Evolutionary conservation across 1,140 invertebrate species (phyloP).

Genomic region (Agrypnia vestita): DNA sequence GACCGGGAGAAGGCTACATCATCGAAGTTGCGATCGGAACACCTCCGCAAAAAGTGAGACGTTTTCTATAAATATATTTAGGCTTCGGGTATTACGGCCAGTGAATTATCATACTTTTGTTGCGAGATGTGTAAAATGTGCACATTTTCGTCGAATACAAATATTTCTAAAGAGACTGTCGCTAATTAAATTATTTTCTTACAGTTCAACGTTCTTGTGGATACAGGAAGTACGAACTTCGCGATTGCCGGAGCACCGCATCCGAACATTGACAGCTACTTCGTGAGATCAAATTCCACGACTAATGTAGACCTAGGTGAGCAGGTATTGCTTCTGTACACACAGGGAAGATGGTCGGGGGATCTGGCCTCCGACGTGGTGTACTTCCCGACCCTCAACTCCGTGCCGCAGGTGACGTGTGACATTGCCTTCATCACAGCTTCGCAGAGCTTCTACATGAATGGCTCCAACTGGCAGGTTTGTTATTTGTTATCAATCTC

Average conservation of each 20-base stretch:
- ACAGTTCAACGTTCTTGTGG: slow-evolving; percentile 59
- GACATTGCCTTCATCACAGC: slow-evolving; percentile 57
- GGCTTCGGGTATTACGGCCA: no score
- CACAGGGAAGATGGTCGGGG: slow-evolving; percentile 57
- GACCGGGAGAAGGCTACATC: slow-evolving; percentile 56
- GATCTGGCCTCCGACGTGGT: slow-evolving; percentile 54
- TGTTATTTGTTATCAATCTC: slow-evolving; percentile 18
- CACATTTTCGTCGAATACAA: no score
- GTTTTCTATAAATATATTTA: slow-evolving; percentile 20
- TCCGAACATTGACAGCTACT: slow-evolving; percentile 55
- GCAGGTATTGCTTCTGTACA: slow-evolving; percentile 52
- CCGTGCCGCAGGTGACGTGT: slow-evolving; percentile 53
- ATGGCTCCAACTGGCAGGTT: slow-evolving; percentile 60
- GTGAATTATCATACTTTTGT: no score
- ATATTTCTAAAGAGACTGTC: no score
- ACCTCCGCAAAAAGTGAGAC: slow-evolving; percentile 53
- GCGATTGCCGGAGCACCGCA: slow-evolving; percentile 56
- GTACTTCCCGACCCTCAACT: slow-evolving; percentile 59
- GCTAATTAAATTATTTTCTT: slow-evolving; percentile 27
- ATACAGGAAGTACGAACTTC: slow-evolving; percentile 59
- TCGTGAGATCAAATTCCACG: slow-evolving; percentile 45
- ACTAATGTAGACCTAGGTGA: slow-evolving; percentile 41
- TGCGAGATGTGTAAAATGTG: no score
- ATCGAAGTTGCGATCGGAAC: slow-evolving; percentile 54
- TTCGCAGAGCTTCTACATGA: slow-evolving; percentile 56